Base-by-base conservation (phyloP, 2,113 vertebrate genomes). In the Gadus chalcogrammus region DNA sequence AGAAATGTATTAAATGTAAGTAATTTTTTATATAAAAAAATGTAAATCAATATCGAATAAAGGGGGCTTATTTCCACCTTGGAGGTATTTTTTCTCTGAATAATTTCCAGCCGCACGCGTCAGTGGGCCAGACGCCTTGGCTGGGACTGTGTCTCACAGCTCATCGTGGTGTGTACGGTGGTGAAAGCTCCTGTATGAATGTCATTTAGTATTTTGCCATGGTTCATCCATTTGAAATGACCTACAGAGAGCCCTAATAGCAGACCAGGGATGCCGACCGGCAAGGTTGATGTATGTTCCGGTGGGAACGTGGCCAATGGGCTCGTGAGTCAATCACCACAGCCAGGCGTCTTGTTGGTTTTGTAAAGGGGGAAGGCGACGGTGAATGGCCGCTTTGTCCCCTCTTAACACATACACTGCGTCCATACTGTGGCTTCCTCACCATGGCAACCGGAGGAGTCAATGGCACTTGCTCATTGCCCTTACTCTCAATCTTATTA, bases 1-100 rank as follows among this genome's bases (percentile, higher is more conserved):
- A 90, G 86, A 92, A 90, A 90, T 91, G 91, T 93, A 92, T 89
- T 91, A 91, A 93, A 93, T 93, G 91, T 91, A 93, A 92, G 90
- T 92, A 92, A 84, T 91, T 90, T 91, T 92, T 84, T 82, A 58
- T 16, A 13, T 91, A 91, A 90, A 92, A 90, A 92, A 90, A 88
- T 91, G 90, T 91, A 86, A 91, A 92, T 92, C 85, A 74, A 85
- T 92, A 91, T 93, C 88, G 89, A 93, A 92, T 93, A 92, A 93
- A 93, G 83, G 84, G 89, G 88, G 90, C 89, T 89, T 91, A 92
- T 92, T 92, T 92, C 87, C 87, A 91, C 55, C 7, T 58, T 55
- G 53, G 12, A 55, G 12, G 12, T 55, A 13, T 16, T 55, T 35
- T 16, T 55, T 35, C 31, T 35, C 42, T 2, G 42, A 48, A 13